Evolutionary conservation across 2,888 invertebrate species (phyloP).

Genomic region (Megalurothrips usitatus): DNA sequence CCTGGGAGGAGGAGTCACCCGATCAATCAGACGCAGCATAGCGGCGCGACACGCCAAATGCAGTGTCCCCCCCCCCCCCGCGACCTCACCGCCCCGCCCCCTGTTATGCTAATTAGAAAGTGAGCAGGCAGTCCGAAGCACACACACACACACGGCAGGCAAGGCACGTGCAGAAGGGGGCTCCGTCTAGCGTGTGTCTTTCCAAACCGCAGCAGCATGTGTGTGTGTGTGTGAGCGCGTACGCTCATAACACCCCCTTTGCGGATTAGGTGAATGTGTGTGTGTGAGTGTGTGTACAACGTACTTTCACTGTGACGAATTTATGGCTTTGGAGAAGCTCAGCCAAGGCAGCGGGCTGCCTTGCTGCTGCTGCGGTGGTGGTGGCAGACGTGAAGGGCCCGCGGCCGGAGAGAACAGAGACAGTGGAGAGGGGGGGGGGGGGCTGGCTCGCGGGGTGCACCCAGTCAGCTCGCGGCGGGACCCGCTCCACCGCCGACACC

Average conservation of each 20-base stretch:
- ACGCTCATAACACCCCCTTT: too few species aligned
- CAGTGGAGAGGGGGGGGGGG: neutral
- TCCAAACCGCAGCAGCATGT: too few species aligned
- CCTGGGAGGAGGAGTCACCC: neutral
- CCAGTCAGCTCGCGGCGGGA: too few species aligned
- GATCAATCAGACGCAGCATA: neutral
- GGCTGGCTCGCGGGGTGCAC: neutral
- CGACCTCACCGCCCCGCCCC: neutral
- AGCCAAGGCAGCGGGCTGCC: neutral
- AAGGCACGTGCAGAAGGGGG: neutral
- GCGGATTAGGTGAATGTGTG: constrained; percentile 1
- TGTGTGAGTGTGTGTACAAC: neutral
- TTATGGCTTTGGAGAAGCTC: constrained; percentile 1
- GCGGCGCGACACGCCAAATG: too few species aligned
- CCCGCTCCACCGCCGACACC: too few species aligned
- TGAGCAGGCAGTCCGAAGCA: neutral
- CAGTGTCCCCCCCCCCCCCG: too few species aligned
- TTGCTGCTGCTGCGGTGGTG: too few species aligned
- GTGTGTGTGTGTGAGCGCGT: neutral
- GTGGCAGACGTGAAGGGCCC: neutral
- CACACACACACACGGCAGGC: constrained; percentile 3
- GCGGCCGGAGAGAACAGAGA: neutral
- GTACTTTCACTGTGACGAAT: constrained; percentile 20
- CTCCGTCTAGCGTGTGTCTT: too few species aligned
- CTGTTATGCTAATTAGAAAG: constrained; percentile 24